Evolutionary conservation across 2,888 invertebrate species (phyloP).

Genomic region (Brachyptera risi): DNA sequence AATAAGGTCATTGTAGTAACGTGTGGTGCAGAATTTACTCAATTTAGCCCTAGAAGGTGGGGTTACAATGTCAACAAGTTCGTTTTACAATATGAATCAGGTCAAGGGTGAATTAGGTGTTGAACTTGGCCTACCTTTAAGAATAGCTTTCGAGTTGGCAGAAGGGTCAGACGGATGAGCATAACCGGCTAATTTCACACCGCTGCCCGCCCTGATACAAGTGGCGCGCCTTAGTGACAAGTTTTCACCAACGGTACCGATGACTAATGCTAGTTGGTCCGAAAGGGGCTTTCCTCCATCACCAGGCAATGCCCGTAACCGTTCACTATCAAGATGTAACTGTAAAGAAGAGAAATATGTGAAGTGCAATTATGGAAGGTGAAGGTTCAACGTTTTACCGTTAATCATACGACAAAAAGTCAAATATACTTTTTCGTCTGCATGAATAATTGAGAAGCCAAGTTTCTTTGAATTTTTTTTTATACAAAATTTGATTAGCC

Average conservation of each 20-base stretch:
- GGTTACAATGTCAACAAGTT: neutral
- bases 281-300: conserved; percentile 66
- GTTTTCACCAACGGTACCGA: conserved; percentile 90
- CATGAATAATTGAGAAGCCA: too few species aligned
- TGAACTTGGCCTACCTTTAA: neutral
- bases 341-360: too few species aligned
- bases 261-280: conserved; percentile 78
- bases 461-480: too few species aligned
- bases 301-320: conserved; percentile 58
- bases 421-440: too few species aligned
- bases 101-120: neutral
- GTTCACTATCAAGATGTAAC: conserved; percentile 62
- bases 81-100: neutral
- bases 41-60: too few species aligned
- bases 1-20: too few species aligned
- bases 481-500: too few species aligned
- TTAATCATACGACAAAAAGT: too few species aligned
- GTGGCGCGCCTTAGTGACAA: conserved; percentile 74
- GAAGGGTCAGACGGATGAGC: conserved; percentile 61
- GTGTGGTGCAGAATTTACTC: too few species aligned
- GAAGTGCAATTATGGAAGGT: too few species aligned
- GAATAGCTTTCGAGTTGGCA: neutral
- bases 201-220: conserved; percentile 58
- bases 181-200: conserved; percentile 60
- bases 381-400: too few species aligned